phyloP scores from a whole-genome alignment of 2,888 invertebrate species.

The Polydrusus cervinus region DNA sequence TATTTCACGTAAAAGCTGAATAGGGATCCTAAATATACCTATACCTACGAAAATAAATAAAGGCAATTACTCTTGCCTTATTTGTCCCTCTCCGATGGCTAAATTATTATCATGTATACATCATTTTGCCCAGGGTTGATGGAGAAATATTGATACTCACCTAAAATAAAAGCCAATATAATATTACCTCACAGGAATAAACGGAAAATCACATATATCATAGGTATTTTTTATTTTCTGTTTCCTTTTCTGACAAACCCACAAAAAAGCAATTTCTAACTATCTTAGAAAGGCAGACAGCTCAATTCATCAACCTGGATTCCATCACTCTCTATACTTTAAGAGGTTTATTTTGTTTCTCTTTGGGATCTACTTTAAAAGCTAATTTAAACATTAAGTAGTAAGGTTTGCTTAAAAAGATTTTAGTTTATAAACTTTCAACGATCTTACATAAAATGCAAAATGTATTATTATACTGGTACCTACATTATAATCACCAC shows the following conservation, averaged over 20 bases:
- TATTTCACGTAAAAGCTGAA: too few species aligned
- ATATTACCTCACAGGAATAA: not conserved
- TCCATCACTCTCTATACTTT: constrained; percentile 37
- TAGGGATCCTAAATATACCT: too few species aligned
- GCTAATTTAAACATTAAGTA: constrained; percentile 47
- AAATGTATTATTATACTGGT: not conserved
- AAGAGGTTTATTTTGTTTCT: constrained; percentile 38
- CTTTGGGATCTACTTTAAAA: constrained; percentile 28
- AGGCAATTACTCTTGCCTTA: too few species aligned
- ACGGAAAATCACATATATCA: constrained; percentile 12
- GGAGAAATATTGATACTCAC: not conserved
- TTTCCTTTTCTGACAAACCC: constrained; percentile 16
- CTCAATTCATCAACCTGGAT: constrained; percentile 45
- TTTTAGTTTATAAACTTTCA: not conserved
- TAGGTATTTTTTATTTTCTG: constrained; percentile 19
- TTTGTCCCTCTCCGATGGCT: too few species aligned
- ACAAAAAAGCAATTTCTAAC: constrained; percentile 40
- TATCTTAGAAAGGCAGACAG: constrained; percentile 41
- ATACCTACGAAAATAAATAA: not conserved
- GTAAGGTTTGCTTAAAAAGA: not conserved
- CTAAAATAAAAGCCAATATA: not conserved
- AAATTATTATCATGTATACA: too few species aligned
- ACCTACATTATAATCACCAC: too few species aligned
- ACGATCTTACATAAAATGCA: not conserved
- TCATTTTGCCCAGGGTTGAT: too few species aligned